Conservation (phyloP, 2,888 invertebrate species). For the Stratiomys singularior region DNA sequence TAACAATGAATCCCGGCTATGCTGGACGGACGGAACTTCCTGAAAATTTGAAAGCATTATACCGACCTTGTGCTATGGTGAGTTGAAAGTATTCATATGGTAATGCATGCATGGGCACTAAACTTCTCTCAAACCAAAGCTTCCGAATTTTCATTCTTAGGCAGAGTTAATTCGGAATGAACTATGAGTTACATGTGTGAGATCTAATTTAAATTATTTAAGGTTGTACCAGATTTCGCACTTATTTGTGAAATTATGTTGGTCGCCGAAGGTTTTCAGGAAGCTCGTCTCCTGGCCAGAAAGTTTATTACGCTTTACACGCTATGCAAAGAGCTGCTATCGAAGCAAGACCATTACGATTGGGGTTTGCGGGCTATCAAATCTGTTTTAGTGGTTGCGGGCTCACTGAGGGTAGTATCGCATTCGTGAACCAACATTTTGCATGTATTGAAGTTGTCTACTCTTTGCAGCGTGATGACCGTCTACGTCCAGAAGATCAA, state of each 20-base stretch:
- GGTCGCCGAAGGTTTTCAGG: constrained; percentile 94
- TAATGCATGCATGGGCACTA: no score
- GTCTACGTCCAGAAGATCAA: constrained; percentile 86
- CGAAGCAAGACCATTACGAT: constrained; percentile 96
- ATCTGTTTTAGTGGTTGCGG: constrained; percentile 94
- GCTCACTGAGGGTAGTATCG: constrained; percentile 79
- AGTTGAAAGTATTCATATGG: background rate
- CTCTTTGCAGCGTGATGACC: constrained; percentile 72
- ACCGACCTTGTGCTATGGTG: constrained; percentile 91
- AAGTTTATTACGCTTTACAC: constrained; percentile 95
- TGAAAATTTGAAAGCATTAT: constrained; percentile 79
- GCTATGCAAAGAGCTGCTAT: constrained; percentile 87
- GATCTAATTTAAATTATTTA: no score
- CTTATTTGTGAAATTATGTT: constrained; percentile 97
- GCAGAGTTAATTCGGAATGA: no score
- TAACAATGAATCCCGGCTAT: constrained; percentile 97
- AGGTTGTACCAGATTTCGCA: constrained; percentile 91
- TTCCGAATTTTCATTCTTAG: no score
- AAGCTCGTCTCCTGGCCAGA: constrained; percentile 86
- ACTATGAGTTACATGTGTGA: no score
- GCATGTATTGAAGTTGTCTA: no score
- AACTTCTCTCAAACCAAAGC: no score
- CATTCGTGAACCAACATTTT: background rate
- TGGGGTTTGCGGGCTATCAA: constrained; percentile 97
- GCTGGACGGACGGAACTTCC: constrained; percentile 91